Percentiles rank a stretch among this genome's conserved stretches.
Conservation (phyloP, 1,140 invertebrate genomes). For the Drosophila teissieri region DNA sequence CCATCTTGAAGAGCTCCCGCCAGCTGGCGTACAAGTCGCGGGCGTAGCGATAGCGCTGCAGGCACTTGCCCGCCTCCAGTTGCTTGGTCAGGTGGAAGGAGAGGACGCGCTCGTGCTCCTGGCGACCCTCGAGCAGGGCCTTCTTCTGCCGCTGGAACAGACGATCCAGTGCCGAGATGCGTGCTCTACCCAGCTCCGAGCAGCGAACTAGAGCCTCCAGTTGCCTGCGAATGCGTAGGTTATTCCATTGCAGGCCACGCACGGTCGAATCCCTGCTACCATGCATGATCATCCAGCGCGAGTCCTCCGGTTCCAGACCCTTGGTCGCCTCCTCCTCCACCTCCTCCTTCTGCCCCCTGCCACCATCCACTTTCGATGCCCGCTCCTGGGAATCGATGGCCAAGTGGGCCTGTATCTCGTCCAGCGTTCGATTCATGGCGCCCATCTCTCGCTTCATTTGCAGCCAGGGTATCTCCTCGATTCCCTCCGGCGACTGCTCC, state of each 20-base stretch:
- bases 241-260: not conserved
- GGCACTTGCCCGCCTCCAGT: slow-evolving; percentile 9
- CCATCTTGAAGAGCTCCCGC: slow-evolving; percentile 10
- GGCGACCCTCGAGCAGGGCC: not conserved
- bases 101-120: not conserved
- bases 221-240: not conserved
- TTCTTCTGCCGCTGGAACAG: not conserved
- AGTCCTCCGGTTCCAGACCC: slow-evolving; percentile 2
- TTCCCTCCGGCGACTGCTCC: not conserved
- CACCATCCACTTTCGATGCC: too few relatives aligned
- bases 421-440: not conserved
- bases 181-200: not conserved
- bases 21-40: slow-evolving; percentile 4
- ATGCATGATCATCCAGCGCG: not conserved
- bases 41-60: slow-evolving; percentile 5
- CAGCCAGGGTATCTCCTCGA: not conserved
- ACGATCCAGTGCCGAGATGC: not conserved
- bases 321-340: not conserved
- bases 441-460: not conserved
- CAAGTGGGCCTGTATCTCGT: not conserved
- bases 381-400: not conserved
- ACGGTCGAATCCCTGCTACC: not conserved
- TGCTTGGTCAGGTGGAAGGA: slow-evolving; percentile 8
- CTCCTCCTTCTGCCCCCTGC: not conserved
- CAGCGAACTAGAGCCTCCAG: not conserved